Conservation (phyloP, 2,888 invertebrate genomes). For the Polyommatus iphigenia region DNA sequence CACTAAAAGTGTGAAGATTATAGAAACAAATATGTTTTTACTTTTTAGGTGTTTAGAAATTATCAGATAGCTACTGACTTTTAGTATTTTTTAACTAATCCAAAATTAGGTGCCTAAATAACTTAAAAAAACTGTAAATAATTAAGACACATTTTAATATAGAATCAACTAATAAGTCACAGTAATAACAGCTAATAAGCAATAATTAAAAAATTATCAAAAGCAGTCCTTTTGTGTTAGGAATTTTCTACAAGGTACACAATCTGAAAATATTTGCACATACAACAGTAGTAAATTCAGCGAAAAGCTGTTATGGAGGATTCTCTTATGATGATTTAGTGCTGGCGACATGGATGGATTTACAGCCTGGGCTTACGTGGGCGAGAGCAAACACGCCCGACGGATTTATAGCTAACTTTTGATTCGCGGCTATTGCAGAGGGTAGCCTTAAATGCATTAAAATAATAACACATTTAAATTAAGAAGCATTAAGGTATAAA, state of each 20-base stretch:
- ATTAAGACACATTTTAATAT: too few species aligned
- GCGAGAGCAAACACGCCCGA: slow-evolving; percentile 79
- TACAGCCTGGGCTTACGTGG: slow-evolving; percentile 80
- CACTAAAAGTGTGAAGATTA: background rate
- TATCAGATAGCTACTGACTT: too few species aligned
- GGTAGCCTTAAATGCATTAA: slow-evolving; percentile 43
- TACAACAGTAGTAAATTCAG: slow-evolving; percentile 25
- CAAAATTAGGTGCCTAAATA: too few species aligned
- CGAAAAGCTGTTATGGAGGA: slow-evolving; percentile 49
- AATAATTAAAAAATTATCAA: background rate
- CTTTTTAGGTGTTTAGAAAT: background rate
- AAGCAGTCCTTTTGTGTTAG: background rate
- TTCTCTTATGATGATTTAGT: slow-evolving; percentile 80
- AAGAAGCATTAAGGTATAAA: background rate
- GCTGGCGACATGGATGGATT: slow-evolving; percentile 77
- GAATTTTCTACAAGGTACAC: background rate
- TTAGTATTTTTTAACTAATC: too few species aligned
- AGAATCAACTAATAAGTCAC: too few species aligned
- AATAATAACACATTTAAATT: background rate
- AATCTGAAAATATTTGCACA: slow-evolving; percentile 12
- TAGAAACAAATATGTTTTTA: background rate
- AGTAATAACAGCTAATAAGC: too few species aligned
- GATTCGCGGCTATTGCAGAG: slow-evolving; percentile 73
- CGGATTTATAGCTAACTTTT: slow-evolving; percentile 75
- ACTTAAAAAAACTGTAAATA: too few species aligned